These are phyloP conservation scores for Malacoraja senta DNA, from an alignment of 2,797 vertebrate genomes.

Conservation along the genomic window DNA sequence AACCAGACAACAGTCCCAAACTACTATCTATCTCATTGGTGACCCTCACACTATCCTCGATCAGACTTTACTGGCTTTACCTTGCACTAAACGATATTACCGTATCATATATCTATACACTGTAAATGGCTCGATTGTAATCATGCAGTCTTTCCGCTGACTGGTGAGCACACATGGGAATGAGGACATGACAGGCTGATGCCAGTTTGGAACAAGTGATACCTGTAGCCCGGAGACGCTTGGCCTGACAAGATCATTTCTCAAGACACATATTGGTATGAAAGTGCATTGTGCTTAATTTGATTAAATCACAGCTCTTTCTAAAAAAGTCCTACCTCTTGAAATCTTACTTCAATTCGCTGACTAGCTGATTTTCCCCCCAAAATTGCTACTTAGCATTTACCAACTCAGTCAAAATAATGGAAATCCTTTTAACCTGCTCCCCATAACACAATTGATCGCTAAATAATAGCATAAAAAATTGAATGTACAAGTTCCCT, in stretches of 20 bases:
- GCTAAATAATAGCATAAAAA: not conserved
- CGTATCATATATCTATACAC: too few relatives aligned
- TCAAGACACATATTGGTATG: not conserved
- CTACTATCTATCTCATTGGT: too few relatives aligned
- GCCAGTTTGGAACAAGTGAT: too few relatives aligned
- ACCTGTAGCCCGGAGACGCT: too few relatives aligned
- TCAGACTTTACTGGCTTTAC: too few relatives aligned
- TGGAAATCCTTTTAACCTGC: not conserved
- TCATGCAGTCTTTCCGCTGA: too few relatives aligned
- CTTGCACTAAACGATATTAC: too few relatives aligned
- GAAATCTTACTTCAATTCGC: not conserved
- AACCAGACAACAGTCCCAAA: too few relatives aligned
- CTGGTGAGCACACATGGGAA: too few relatives aligned
- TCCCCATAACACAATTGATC: not conserved
- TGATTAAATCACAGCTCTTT: not conserved
- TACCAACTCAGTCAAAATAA: not conserved
- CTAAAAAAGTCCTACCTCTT: not conserved
- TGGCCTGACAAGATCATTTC: not conserved
- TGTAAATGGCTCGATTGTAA: too few relatives aligned
- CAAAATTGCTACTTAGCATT: constrained; percentile 4
- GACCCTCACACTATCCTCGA: too few relatives aligned
- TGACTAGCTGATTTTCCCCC: not conserved
- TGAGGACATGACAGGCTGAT: too few relatives aligned
- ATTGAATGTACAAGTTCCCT: not conserved
- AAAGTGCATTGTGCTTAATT: not conserved